These are phyloP conservation scores for Gymnarchus niloticus DNA, from an alignment of 2,113 vertebrate species.

Conservation along the genomic window DNA sequence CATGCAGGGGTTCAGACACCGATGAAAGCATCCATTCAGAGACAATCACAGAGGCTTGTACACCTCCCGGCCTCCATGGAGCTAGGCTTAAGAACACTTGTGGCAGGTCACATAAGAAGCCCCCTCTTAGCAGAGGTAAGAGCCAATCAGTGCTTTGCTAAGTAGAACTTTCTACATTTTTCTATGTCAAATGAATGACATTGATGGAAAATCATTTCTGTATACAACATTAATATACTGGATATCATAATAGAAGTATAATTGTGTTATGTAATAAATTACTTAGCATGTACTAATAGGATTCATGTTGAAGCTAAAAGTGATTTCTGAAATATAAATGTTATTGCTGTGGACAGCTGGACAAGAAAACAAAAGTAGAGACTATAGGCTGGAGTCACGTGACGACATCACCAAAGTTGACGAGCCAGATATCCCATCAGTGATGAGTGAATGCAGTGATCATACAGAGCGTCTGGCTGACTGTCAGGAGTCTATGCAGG, in stretches of 20 bases:
- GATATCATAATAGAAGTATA: neutral
- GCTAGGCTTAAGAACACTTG: conserved; percentile 32
- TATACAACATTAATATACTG: neutral
- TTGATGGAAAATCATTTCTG: neutral
- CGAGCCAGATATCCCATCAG: neutral
- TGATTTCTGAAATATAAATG: neutral
- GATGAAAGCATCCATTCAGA: conserved; percentile 31
- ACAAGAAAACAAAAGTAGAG: neutral
- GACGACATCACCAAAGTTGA: neutral
- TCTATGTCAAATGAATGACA: neutral
- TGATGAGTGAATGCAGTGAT: neutral
- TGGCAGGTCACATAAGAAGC: conserved; percentile 20
- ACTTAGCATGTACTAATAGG: neutral
- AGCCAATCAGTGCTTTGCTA: neutral
- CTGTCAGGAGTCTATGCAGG: conserved; percentile 12
- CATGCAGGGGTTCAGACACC: conserved; percentile 27
- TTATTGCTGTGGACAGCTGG: neutral
- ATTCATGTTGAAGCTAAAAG: neutral
- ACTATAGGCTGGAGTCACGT: neutral
- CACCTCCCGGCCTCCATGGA: conserved; percentile 25
- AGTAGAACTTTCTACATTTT: neutral
- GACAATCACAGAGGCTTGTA: neutral
- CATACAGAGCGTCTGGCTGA: neutral
- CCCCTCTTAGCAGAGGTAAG: neutral
- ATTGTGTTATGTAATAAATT: neutral